These are phyloP conservation scores for Sylvicola fuscatus DNA, from an alignment of 2,888 invertebrate species.

Conservation along the genomic window DNA sequence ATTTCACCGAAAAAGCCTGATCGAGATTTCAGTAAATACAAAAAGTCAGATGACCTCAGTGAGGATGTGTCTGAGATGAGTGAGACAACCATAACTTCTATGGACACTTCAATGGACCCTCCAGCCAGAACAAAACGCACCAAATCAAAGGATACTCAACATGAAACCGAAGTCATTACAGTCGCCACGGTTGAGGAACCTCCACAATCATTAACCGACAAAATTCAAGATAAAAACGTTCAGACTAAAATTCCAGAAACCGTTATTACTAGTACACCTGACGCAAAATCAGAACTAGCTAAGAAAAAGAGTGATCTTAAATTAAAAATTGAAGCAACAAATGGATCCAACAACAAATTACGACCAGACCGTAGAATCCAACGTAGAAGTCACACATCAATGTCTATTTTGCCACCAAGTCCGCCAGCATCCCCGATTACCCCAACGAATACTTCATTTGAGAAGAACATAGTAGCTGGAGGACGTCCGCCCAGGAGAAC, in stretches of 20 bases:
- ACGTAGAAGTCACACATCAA: too few relatives aligned
- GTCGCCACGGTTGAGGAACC: neutral
- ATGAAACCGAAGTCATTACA: neutral
- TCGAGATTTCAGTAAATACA: slow-evolving; percentile 10
- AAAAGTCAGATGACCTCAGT: neutral
- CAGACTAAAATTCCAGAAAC: too few relatives aligned
- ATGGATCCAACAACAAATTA: too few relatives aligned
- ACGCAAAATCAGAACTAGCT: neutral
- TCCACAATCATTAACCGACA: neutral
- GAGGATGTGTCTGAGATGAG: neutral
- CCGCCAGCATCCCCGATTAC: too few relatives aligned
- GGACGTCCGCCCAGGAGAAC: neutral
- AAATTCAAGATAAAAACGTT: too few relatives aligned
- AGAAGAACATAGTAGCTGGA: too few relatives aligned
- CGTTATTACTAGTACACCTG: too few relatives aligned
- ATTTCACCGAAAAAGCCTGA: slow-evolving; percentile 10
- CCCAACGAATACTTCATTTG: too few relatives aligned
- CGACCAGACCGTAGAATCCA: too few relatives aligned
- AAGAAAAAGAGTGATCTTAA: neutral
- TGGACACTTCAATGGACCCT: neutral
- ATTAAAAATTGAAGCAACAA: neutral
- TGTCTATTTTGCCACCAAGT: too few relatives aligned
- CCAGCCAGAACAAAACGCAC: neutral
- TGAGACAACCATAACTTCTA: neutral
- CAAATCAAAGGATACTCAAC: neutral